Base-by-base conservation (phyloP, 2,888 invertebrate species). In the Argyra leucocephala region DNA sequence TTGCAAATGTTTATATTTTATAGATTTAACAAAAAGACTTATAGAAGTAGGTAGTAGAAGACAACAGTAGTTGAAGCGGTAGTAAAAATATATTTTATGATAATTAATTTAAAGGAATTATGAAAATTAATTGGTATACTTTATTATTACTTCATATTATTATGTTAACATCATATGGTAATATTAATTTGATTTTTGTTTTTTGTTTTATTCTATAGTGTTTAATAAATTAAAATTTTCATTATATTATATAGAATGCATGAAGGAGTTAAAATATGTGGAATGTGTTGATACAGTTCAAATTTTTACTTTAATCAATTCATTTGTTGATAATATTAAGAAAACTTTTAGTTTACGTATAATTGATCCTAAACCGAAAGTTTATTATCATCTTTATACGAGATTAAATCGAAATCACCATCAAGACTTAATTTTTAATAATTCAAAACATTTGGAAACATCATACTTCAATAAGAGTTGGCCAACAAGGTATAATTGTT, bases 401-500 rank as follows among this genome's bases (percentile, higher is more conserved):
- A 72, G 71, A 0, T 48, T 65, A 0, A 76, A 76, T 71, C 71
- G 72, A 0, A 66, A 72, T 10, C 60, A 71, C 58, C 69, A 73
- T 0, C 76, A 76, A 62, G 24, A 70, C 2, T 62, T 76, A 22
- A 67, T 76, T 2, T 69, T 65, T 63, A 69, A 66, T 1, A 61
- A 61, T 61, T 12, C 10, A 21, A 31, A 24, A 6, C 21, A 21
- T n/a, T 31, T 61, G 7, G 31, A 61, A 21, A 31, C 4, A 6
- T 76, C 76, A 0, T 66, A 73, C 63, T 76, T 76, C 59, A 76
- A 76, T 71, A 65, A 72, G 36, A 72, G 73, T 18, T 76, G 76
- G 76, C 76, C 76, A 57, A 72, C 76, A 22, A 73, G 76, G 75
- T 75, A 63, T 65, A 69, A 57, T 36, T 31, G 23, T 6, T 7